Evolutionary conservation across 2,888 invertebrate species (phyloP).

Genomic region (Ctenicera cuprea): DNA sequence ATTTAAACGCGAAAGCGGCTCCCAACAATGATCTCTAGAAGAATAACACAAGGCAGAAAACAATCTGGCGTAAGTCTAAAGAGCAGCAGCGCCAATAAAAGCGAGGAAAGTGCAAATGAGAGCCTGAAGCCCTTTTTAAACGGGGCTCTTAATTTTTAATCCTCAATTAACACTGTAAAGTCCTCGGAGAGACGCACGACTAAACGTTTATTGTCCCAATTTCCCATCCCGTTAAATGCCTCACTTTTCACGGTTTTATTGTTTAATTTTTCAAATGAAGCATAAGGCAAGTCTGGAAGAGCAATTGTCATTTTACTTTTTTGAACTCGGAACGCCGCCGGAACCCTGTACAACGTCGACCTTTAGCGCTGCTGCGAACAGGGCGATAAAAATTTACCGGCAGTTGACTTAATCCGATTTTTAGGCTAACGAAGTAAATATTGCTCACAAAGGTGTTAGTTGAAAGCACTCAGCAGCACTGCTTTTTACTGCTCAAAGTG

Average conservation of each 20-base stretch:
- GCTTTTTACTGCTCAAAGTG: slow-evolving; percentile 10
- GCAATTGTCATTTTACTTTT: slow-evolving; percentile 21
- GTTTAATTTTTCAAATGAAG: slow-evolving; percentile 40
- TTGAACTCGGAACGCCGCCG: neutral
- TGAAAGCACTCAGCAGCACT: slow-evolving; percentile 17
- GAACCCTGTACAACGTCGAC: neutral
- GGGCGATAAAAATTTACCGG: slow-evolving; percentile 25
- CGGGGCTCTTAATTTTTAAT: slow-evolving; percentile 57
- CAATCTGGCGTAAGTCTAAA: slow-evolving; percentile 35
- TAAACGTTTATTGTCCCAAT: slow-evolving; percentile 55
- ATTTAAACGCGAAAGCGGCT: slow-evolving; percentile 20
- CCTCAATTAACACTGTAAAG: slow-evolving; percentile 57
- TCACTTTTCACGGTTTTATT: slow-evolving; percentile 42
- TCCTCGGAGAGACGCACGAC: slow-evolving; percentile 52
- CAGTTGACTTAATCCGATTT: slow-evolving; percentile 29
- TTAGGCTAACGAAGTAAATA: slow-evolving; percentile 30
- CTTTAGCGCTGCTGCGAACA: neutral
- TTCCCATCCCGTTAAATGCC: slow-evolving; percentile 48
- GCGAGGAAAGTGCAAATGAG: slow-evolving; percentile 56
- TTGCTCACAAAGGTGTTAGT: slow-evolving; percentile 18
- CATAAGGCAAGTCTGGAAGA: slow-evolving; percentile 13
- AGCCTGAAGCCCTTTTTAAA: slow-evolving; percentile 54
- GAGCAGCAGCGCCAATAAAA: slow-evolving; percentile 47
- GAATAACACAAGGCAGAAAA: slow-evolving; percentile 48
- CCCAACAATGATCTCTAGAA: slow-evolving; percentile 26